phyloP scores from a whole-genome alignment of 2,888 invertebrate genomes.

The Eudemis profundana region DNA sequence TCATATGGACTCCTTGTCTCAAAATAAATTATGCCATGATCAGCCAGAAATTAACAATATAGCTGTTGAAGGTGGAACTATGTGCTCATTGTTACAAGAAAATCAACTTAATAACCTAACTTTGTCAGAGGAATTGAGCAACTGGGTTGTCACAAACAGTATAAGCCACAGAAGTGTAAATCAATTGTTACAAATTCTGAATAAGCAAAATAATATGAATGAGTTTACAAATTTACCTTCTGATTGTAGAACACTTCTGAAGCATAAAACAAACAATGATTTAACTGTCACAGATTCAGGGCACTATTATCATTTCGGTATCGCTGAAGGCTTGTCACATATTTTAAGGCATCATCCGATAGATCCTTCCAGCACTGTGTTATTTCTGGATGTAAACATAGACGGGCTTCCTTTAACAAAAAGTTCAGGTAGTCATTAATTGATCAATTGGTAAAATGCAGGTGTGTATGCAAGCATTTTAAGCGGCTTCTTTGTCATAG shows the following conservation, averaged over 20 bases:
- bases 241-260: slow-evolving; percentile 15
- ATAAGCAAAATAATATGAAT: slow-evolving; percentile 6
- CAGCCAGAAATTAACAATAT: too few species aligned
- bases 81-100: too few species aligned
- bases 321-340: slow-evolving; percentile 12
- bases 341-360: slow-evolving; percentile 7
- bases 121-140: slow-evolving; percentile 5
- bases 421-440: too few species aligned
- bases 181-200: slow-evolving; percentile 1
- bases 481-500: too few species aligned
- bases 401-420: too few species aligned
- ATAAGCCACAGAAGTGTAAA: slow-evolving; percentile 4
- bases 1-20: too few species aligned
- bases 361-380: not conserved
- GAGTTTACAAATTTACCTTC: slow-evolving; percentile 7
- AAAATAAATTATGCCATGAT: too few species aligned
- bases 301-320: slow-evolving; percentile 11
- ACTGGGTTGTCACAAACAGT: slow-evolving; percentile 6
- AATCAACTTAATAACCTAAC: not conserved
- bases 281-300: slow-evolving; percentile 10
- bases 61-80: too few species aligned
- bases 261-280: not conserved
- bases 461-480: too few species aligned
- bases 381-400: slow-evolving; percentile 11
- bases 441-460: too few species aligned